These are phyloP conservation scores for Ennomos quercinarius DNA, from an alignment of 2,888 invertebrate genomes.

Conservation along the genomic window DNA sequence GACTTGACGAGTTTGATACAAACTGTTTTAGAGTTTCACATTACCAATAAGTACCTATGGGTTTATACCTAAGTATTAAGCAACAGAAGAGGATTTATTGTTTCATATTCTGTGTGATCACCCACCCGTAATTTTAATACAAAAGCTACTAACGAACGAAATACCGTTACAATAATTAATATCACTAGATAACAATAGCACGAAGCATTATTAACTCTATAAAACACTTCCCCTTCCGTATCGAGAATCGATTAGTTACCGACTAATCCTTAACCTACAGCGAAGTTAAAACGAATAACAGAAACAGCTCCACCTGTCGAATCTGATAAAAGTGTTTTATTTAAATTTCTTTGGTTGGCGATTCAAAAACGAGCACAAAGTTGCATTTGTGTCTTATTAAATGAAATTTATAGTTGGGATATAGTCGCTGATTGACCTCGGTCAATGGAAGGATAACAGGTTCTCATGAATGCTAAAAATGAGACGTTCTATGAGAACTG, in stretches of 20 bases:
- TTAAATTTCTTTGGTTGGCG: slow-evolving; percentile 81
- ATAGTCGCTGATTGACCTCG: slow-evolving; percentile 83
- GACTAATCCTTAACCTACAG: slow-evolving; percentile 83
- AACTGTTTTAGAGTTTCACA: too few relatives aligned
- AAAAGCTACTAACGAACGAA: too few relatives aligned
- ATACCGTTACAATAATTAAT: too few relatives aligned
- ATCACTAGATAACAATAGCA: slow-evolving; percentile 42
- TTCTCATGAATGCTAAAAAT: slow-evolving; percentile 71
- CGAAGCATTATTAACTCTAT: slow-evolving; percentile 54
- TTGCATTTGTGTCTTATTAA: slow-evolving; percentile 85
- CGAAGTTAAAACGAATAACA: slow-evolving; percentile 76
- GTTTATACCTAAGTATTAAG: too few relatives aligned
- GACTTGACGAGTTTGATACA: too few relatives aligned
- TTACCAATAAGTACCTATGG: too few relatives aligned
- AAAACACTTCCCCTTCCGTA: slow-evolving; percentile 69
- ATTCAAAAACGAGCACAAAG: slow-evolving; percentile 79
- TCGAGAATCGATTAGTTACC: slow-evolving; percentile 77
- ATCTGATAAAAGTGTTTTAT: slow-evolving; percentile 85
- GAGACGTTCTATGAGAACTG: slow-evolving; percentile 51
- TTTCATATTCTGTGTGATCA: too few relatives aligned
- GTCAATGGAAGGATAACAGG: slow-evolving; percentile 76
- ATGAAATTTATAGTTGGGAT: slow-evolving; percentile 83
- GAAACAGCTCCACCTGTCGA: slow-evolving; percentile 80
- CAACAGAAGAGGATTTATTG: too few relatives aligned
- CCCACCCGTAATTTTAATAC: too few relatives aligned